These are phyloP conservation scores for Alauda arvensis DNA, from an alignment of 2,797 vertebrate species.

Conservation along the genomic window DNA sequence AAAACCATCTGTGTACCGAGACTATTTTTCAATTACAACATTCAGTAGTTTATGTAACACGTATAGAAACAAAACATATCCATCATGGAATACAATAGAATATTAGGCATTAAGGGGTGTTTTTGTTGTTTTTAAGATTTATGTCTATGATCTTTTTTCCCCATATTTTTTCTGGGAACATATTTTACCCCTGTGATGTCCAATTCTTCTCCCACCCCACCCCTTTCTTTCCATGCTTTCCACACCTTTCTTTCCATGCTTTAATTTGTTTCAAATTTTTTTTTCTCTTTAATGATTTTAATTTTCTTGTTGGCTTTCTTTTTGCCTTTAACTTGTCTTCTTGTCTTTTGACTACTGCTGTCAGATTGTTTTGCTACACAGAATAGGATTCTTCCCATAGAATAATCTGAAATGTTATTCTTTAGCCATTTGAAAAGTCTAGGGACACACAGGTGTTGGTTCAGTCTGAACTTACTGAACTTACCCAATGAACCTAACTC, in stretches of 20 bases:
- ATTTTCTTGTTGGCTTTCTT: not conserved
- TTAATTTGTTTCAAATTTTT: not conserved
- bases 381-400: not conserved
- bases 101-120: not conserved
- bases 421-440: not conserved
- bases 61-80: not conserved
- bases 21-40: not conserved
- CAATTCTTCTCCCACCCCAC: accelerated
- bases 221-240: not conserved
- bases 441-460: not conserved
- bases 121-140: not conserved
- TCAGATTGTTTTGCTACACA: not conserved
- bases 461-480: not conserved
- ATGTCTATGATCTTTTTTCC: not conserved
- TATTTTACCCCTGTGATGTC: not conserved
- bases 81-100: not conserved
- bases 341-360: not conserved
- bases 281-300: not conserved
- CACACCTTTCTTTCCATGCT: not conserved
- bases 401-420: not conserved
- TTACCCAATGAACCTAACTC: not conserved
- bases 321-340: not conserved
- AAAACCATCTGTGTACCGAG: not conserved
- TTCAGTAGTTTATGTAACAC: not conserved
- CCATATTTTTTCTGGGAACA: not conserved